Evolutionary conservation across 1,140 invertebrate species (phyloP), one percentile per base, ranked within the genome.

Genomic region (Gonioctena quinquepunctata): DNA sequence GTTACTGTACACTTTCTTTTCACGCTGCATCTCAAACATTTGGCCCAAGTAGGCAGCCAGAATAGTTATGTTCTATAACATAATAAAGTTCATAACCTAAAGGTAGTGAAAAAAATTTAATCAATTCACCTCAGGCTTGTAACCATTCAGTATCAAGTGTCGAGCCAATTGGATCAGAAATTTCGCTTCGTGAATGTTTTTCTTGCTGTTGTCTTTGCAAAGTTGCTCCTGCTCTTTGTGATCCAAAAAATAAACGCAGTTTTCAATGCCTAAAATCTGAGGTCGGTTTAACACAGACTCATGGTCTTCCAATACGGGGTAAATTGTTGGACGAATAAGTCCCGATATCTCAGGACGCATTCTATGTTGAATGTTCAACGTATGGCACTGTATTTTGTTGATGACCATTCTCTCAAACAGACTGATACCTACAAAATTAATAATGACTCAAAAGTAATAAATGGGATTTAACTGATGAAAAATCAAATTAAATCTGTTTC

Each of bases 331-430:
- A 3, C 85, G 80, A 13, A 92, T 84, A 0, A 92, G 84, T 1
- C 82, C 77, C 0, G 89, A 86, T 49, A 92, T 88, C 76, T 89
- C 87, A 0, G 88, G 89, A 3, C 90, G 82, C 90, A 92, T 92
- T 56, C 91, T 84, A 77, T 91, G 89, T 78, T 92, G 91, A 4
- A 87, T 84, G 52, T 80, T 75, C 1, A 91, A 83, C 2, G 83
- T 80, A 3, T 84, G 79, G 69, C 83, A 87, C 49, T 87, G 83
- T 3, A 90, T 82, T 0, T 85, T 83, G 76, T 89, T 89, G 11
- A 80, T 83, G 16, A 92, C 86, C 83, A 93, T 87, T 28, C 92
- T 86, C 79, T 93, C 91, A 80, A 93, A 93, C 25, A 94, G 81
- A 1, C 92, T 93, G 28, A 93, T 86, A 59, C 93, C 89, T 42